Evolutionary conservation across 2,113 vertebrate species (phyloP).

Genomic region (Xerus inauris): DNA sequence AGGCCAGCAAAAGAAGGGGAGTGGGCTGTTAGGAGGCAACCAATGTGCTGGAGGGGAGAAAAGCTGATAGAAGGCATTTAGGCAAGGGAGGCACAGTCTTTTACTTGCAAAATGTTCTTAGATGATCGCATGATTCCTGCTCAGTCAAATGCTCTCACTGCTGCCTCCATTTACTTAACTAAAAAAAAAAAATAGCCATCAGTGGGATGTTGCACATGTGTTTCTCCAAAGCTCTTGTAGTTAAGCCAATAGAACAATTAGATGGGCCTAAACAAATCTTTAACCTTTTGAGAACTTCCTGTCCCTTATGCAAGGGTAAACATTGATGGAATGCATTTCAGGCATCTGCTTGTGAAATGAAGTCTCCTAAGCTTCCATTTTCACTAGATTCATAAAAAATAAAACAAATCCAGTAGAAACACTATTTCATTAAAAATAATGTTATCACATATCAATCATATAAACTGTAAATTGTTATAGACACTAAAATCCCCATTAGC

Average conservation of each 20-base stretch:
- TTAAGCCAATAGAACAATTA: conserved; percentile 75
- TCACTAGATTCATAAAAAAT: conserved; percentile 27
- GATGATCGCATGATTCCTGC: no score
- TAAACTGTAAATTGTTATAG: neutral
- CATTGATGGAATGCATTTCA: conserved; percentile 27
- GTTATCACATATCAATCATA: neutral
- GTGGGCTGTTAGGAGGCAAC: neutral
- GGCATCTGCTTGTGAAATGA: conserved; percentile 20
- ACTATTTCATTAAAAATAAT: neutral
- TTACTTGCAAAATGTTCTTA: neutral
- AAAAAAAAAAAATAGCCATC: neutral
- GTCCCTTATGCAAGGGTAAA: conserved; percentile 64
- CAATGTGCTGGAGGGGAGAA: neutral
- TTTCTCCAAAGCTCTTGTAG: conserved; percentile 58
- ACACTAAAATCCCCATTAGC: neutral
- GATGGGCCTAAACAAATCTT: conserved; percentile 53
- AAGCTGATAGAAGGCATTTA: neutral
- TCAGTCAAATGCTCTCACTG: neutral
- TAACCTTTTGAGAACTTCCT: conserved; percentile 73
- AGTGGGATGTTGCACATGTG: conserved; percentile 56
- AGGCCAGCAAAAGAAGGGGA: neutral
- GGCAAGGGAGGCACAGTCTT: no score
- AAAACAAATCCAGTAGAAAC: neutral
- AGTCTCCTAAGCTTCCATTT: conserved; percentile 46
- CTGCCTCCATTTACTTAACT: neutral